Evolutionary conservation across 1,140 invertebrate genomes (phyloP).

Genomic region (Paraescarpia echinospica): DNA sequence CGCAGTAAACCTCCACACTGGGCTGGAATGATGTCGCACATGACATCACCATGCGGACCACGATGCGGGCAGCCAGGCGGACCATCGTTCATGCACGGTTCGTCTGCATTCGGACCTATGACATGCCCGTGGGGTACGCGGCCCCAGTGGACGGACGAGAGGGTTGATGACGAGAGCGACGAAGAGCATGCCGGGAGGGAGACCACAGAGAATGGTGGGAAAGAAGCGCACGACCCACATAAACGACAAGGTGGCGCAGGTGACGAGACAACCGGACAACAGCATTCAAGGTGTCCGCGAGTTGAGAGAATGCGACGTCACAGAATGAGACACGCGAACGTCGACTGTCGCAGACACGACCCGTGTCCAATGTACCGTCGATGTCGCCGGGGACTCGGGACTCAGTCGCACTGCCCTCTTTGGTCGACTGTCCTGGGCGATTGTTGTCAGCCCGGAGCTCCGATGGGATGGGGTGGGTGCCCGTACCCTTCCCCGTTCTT

Average conservation of each 20-base stretch:
- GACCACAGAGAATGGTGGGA: background rate
- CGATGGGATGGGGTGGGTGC: background rate
- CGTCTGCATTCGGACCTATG: too few species aligned
- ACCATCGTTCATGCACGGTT: background rate
- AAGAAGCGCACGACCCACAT: background rate
- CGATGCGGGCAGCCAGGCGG: background rate
- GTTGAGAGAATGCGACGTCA: background rate
- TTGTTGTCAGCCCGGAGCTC: background rate
- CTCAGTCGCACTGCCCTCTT: background rate
- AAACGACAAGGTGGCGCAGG: background rate
- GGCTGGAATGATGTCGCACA: background rate
- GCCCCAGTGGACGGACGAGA: background rate
- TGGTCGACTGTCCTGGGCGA: background rate
- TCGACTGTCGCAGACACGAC: background rate
- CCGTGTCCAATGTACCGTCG: background rate
- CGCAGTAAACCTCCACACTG: background rate
- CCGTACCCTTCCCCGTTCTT: background rate
- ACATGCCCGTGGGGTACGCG: too few species aligned
- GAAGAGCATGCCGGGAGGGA: background rate
- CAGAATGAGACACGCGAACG: background rate
- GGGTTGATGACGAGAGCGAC: background rate
- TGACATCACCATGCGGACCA: background rate
- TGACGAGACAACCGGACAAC: background rate
- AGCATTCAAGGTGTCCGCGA: background rate
- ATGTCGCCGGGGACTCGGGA: background rate